Percentiles rank a stretch among this genome's conserved stretches.
Conservation (phyloP, 2,888 invertebrate species). For the Trissonchulus latispiculum region DNA sequence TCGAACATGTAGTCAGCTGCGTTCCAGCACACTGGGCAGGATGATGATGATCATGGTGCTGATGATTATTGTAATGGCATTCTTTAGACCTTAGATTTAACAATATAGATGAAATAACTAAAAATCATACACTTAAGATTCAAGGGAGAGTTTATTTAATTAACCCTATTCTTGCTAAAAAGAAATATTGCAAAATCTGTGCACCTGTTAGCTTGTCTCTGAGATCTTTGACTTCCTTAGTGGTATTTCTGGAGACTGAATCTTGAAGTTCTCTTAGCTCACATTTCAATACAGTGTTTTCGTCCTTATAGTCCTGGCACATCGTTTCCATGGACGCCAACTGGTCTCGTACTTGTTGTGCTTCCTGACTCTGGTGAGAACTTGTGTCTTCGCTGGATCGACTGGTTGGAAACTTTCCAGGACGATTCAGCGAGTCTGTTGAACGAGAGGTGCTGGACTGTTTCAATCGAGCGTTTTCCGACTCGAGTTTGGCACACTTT, state of each 20-base stretch:
- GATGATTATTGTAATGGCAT: too few species aligned
- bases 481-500: slow-evolving; percentile 25
- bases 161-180: too few species aligned
- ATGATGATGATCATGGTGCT: too few species aligned
- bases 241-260: slow-evolving; percentile 30
- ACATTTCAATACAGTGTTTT: slow-evolving; percentile 62
- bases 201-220: slow-evolving; percentile 58
- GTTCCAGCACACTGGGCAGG: too few species aligned
- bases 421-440: slow-evolving; percentile 54
- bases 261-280: slow-evolving; percentile 58
- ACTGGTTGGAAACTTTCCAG: slow-evolving; percentile 53
- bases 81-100: too few species aligned
- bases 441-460: slow-evolving; percentile 30
- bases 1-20: too few species aligned
- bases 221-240: slow-evolving; percentile 56
- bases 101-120: too few species aligned
- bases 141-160: too few species aligned
- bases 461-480: slow-evolving; percentile 26
- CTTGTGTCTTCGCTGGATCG: background rate
- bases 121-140: too few species aligned
- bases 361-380: background rate
- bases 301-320: slow-evolving; percentile 51
- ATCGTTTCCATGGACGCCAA: slow-evolving; percentile 35
- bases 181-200: too few species aligned
- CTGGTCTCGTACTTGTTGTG: slow-evolving; percentile 30